Base-by-base conservation (phyloP, 2,888 invertebrate genomes). In the Tenodera sinensis region DNA sequence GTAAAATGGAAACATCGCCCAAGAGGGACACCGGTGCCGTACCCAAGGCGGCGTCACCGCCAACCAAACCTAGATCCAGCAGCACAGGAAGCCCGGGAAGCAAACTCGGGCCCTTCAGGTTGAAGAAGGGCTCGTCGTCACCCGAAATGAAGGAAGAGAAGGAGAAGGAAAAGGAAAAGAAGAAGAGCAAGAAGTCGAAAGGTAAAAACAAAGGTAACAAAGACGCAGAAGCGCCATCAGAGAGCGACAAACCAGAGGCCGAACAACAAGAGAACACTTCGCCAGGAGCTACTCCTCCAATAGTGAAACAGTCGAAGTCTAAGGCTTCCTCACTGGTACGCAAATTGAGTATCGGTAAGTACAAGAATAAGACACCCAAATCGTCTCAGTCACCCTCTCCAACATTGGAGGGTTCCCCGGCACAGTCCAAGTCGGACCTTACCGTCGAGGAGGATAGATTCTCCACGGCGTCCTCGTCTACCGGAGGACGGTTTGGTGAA, bases 401-500 rank as follows among this genome's bases (percentile, higher is more conserved):
- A 0, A 81, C 88, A 4, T 81, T 28, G 2, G 85, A 88, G 30
- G 28, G 27, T 15, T 83, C 88, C 25, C 81, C 84, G 34, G 47
- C 30, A n/a, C 34, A 28, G 2, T 85, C 88, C 9, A 84, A 83
- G 34, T 83, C 88, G n/a, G 88, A 88, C 83, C 27, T 83, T 8
- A 30, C 88, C n/a, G 25, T 27, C 7, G 87, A 87, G 27, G 87
- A 87, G 9, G 87, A 87, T 9, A 15, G 83, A 25, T 83, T 87
- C 83, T 83, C 42, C 1, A 30, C 83, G 54, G 9, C 83, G 8
- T 30, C 30, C 0, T 28, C 87, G 42, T 88, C 88, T 7, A 47
- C 88, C 14, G 83, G 83, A 9, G 88, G 83, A 92, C 92, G 93
- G 92, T 91, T 93, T 92, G 93, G 93, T 91, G 93, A 93, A 92